These are phyloP conservation scores for Drosophila eugracilis DNA, from an alignment of 1,140 invertebrate genomes.

Conservation along the genomic window DNA sequence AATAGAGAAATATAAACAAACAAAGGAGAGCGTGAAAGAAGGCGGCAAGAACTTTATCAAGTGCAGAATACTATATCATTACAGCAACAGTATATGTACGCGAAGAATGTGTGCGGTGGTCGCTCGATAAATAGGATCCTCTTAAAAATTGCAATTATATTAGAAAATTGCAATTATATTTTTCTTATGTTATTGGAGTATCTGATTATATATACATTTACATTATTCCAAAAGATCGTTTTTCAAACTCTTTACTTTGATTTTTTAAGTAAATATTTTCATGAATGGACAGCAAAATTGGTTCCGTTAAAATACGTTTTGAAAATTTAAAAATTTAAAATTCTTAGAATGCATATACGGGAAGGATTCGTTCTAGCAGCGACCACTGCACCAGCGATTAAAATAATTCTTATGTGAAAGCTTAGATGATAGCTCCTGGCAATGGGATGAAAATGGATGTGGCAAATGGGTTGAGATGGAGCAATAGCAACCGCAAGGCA, in stretches of 20 bases:
- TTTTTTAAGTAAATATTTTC: too few species aligned
- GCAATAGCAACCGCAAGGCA: constrained; percentile 16
- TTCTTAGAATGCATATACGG: neutral
- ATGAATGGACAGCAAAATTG: too few species aligned
- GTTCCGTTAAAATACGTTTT: too few species aligned
- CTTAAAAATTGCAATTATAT: neutral
- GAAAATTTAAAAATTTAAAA: neutral
- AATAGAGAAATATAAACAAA: constrained; percentile 57
- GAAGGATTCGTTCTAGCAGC: neutral
- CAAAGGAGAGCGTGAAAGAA: constrained; percentile 28
- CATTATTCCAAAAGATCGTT: too few species aligned
- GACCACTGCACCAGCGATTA: constrained; percentile 2
- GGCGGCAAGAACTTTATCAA: constrained; percentile 21
- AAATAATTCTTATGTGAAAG: neutral
- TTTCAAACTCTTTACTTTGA: too few species aligned
- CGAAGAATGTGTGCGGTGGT: constrained; percentile 1
- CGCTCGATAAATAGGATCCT: neutral
- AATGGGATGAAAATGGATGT: constrained; percentile 1
- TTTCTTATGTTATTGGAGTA: too few species aligned
- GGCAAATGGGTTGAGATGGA: constrained; percentile 1
- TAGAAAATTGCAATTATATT: too few species aligned
- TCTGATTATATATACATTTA: too few species aligned
- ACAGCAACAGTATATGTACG: neutral
- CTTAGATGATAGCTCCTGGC: neutral
- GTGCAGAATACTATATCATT: constrained; percentile 15